Percentiles rank a stretch among this genome's conserved stretches.
Evolutionary conservation across 2,113 vertebrate genomes (phyloP).

Genomic region (Catagonus wagneri): DNA sequence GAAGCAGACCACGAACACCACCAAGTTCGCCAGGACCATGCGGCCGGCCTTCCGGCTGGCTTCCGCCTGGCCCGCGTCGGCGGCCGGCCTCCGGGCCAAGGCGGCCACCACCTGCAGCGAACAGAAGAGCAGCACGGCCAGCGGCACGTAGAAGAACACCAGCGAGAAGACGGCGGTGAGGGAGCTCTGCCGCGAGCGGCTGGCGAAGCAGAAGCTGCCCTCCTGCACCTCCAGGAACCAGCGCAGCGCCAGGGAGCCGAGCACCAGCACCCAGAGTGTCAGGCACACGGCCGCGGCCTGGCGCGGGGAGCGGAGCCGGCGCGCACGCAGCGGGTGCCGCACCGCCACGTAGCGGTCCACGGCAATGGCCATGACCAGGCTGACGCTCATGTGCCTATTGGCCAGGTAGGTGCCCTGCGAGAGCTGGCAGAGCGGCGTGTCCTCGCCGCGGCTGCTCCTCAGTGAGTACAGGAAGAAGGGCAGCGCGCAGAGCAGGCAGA

Average conservation of each 20-base stretch:
- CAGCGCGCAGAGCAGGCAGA: conserved; percentile 83
- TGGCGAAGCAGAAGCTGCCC: conserved; percentile 56
- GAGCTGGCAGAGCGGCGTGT: conserved; percentile 63
- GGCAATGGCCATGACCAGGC: conserved; percentile 84
- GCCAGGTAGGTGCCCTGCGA: conserved; percentile 79
- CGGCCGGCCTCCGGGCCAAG: conserved; percentile 76
- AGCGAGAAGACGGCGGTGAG: fast-evolving
- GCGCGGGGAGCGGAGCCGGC: conserved; percentile 80
- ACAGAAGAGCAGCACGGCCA: conserved; percentile 86
- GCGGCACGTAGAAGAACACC: conserved; percentile 82
- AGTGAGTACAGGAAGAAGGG: conserved; percentile 83
- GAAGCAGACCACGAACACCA: conserved; percentile 87
- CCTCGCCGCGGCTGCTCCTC: fast-evolving
- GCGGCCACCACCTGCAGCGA: conserved; percentile 82
- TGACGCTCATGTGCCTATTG: conserved; percentile 89
- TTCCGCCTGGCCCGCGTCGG: background rate
- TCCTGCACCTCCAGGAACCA: conserved; percentile 25
- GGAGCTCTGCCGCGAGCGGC: fast-evolving
- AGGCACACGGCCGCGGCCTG: conserved; percentile 82
- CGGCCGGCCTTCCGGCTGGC: conserved; percentile 75
- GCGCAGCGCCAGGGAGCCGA: background rate
- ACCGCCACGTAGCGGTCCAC: conserved; percentile 89
- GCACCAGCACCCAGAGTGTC: conserved; percentile 80
- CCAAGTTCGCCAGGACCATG: conserved; percentile 87
- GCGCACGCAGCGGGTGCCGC: conserved; percentile 87